phyloP scores from a whole-genome alignment of 1,140 invertebrate species.

The Listronotus bonariensis region DNA sequence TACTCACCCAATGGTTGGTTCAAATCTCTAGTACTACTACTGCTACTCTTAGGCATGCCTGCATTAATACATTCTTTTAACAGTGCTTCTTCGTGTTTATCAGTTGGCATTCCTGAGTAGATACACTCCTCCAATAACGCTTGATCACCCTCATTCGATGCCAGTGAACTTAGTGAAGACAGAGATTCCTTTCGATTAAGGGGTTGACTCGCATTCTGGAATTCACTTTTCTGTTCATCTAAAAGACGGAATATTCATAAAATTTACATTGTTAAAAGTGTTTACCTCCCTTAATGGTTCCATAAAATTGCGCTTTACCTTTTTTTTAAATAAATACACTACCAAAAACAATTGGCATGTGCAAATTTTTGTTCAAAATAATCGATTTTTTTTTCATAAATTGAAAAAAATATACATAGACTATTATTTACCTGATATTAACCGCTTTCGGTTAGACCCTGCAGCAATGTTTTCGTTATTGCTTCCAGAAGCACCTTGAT shows the following conservation, averaged over 20 bases:
- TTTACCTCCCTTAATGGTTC: too few species aligned
- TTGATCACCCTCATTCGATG: slow-evolving; percentile 41
- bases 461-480: too few species aligned
- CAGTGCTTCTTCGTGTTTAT: slow-evolving; percentile 31
- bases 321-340: too few species aligned
- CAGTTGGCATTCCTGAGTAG: slow-evolving; percentile 67
- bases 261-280: background rate
- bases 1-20: background rate
- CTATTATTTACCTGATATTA: too few species aligned
- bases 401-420: too few species aligned
- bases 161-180: slow-evolving; percentile 44
- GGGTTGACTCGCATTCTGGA: background rate
- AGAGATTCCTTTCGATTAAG: slow-evolving; percentile 27
- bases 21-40: background rate
- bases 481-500: too few species aligned
- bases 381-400: too few species aligned
- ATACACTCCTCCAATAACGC: slow-evolving; percentile 79
- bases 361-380: too few species aligned
- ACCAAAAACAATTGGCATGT: too few species aligned
- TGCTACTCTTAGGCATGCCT: slow-evolving; percentile 37
- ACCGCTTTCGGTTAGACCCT: too few species aligned
- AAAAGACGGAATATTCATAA: too few species aligned
- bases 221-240: background rate
- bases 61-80: slow-evolving; percentile 40
- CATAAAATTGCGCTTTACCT: too few species aligned